A percentile compares a stretch with the other conserved stretches of the same genome.
These are phyloP conservation scores for Gonocerus acuteangulatus DNA, from an alignment of 2,888 invertebrate species.

Conservation along the genomic window DNA sequence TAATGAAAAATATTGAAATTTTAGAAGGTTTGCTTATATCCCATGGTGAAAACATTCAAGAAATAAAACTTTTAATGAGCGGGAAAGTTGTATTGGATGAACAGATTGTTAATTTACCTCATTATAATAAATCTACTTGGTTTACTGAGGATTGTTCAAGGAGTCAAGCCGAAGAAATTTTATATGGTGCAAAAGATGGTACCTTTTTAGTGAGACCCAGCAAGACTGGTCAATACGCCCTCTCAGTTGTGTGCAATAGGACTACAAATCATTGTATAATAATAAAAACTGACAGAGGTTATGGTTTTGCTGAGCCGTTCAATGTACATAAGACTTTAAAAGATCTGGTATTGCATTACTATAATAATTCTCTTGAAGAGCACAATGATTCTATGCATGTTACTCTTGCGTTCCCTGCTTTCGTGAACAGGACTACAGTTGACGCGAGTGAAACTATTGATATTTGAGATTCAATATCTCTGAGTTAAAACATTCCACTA, in stretches of 20 bases:
- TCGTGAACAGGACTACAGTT: no score
- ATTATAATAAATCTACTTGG: slow-evolving; percentile 70
- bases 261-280: slow-evolving; percentile 89
- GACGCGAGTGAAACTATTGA: no score
- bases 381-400: slow-evolving; percentile 84
- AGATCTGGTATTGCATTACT: slow-evolving; percentile 85
- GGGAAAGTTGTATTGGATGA: slow-evolving; percentile 43
- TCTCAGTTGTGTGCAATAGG: slow-evolving; percentile 81
- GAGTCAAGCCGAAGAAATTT: slow-evolving; percentile 63
- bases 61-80: slow-evolving; percentile 37
- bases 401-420: slow-evolving; percentile 73
- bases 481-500: no score
- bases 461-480: no score
- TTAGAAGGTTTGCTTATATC: neutral
- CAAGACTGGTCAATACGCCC: slow-evolving; percentile 67
- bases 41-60: neutral
- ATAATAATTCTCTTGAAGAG: slow-evolving; percentile 83
- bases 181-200: slow-evolving; percentile 71
- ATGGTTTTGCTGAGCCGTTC: slow-evolving; percentile 90
- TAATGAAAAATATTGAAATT: slow-evolving; percentile 71
- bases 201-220: slow-evolving; percentile 89
- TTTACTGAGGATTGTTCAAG: slow-evolving; percentile 67
- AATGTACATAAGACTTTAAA: slow-evolving; percentile 81
- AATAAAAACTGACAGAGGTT: slow-evolving; percentile 74
- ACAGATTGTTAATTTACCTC: slow-evolving; percentile 54